Evolutionary conservation across 2,113 vertebrate genomes (phyloP), one percentile per base, ranked within the genome.

Genomic region (Syrrhaptes paradoxus): DNA sequence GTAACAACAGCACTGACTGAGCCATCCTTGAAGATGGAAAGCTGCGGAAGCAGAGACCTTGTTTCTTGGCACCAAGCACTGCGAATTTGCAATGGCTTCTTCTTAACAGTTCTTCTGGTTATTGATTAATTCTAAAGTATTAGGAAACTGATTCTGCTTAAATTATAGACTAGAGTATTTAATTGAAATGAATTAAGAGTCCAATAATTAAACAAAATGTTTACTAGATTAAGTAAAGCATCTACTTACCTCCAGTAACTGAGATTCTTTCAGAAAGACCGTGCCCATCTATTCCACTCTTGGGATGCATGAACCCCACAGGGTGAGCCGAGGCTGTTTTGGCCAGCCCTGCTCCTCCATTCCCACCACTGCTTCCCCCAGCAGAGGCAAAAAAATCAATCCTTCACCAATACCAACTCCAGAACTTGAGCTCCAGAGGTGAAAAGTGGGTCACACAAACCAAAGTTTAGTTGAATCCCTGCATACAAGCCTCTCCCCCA

Each of bases 241-340:
- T 26, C 41, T 45, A 96, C 96, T 96, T 96, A 96, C 96, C 95
- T 93, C 54, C 57, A 45, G 28, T 20, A 51, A 77, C 32, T 26
- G 72, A 36, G 55, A 51, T 34, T 43, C 52, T 66, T 74, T 74
- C 73, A 68, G 79, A 73, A 62, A 90, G 46, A 45, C 34, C 76
- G 19, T 51, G 51, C 68, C 51, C 90, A 74, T 75, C 57, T 93
- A 91, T 25, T 85, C 55, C 59, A 32, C 68, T 90, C 71, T 49
- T 1, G 15, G 79, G 71, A 59, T 12, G 51, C 12, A 4, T 13
- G 59, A 72, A 21, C 8, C 59, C 52, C 31, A 14, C 0, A 0
- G 62, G 28, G 45, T 9, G 25, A 87, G 72, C 32, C 0, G 1
- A 46, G 45, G 46, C 68, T 46, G 11, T 10, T 66, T 1, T 54